Conservation (phyloP, 2,113 vertebrate genomes). For the Scartelaos histophorus region DNA sequence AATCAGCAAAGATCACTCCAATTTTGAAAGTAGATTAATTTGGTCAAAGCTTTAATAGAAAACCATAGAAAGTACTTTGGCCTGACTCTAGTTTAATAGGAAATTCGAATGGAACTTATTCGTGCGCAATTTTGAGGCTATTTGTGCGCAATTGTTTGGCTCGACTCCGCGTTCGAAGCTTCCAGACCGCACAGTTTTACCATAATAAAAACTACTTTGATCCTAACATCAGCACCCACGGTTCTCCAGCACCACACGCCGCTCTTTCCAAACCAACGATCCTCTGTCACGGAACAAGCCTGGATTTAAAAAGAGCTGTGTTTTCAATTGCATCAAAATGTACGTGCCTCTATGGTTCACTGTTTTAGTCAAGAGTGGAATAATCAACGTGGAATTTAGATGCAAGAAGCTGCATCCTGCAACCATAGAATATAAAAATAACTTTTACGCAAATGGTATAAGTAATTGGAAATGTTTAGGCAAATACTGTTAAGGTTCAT, state of each 20-base stretch:
- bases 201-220: not conserved
- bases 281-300: not conserved
- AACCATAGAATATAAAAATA: not conserved
- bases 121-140: not conserved
- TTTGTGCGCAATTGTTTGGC: not conserved
- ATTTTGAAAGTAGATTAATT: not conserved
- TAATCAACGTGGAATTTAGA: not conserved
- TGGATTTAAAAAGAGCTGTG: not conserved
- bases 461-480: not conserved
- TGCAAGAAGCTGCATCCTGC: not conserved
- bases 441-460: not conserved
- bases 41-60: too few relatives aligned
- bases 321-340: not conserved
- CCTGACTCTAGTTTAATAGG: not conserved
- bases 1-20: not conserved
- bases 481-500: not conserved
- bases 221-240: conserved; percentile 1
- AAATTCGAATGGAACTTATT: not conserved
- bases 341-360: not conserved
- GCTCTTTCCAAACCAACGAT: not conserved
- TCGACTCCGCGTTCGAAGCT: not conserved
- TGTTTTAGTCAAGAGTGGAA: not conserved
- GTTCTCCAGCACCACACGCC: not conserved
- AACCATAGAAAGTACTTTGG: not conserved
- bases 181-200: not conserved